Conservation (phyloP, 2,797 vertebrate genomes). For the Siniperca undulata region DNA sequence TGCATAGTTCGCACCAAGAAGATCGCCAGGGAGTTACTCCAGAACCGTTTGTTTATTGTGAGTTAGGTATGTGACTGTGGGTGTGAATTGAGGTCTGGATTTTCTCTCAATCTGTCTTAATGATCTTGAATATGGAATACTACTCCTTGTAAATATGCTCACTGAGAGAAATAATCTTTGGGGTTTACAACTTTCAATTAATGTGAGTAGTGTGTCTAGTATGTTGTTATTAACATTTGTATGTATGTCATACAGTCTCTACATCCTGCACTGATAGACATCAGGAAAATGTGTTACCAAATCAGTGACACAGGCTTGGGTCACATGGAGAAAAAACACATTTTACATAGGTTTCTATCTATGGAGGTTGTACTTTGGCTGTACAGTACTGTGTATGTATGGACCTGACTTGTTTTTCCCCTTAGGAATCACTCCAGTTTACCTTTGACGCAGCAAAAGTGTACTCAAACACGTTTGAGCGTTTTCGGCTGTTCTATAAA, state of each 20-base stretch:
- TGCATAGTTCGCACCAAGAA: conserved; percentile 81
- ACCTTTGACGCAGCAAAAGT: conserved; percentile 85
- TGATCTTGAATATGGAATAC: conserved; percentile 1
- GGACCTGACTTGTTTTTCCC: conserved; percentile 5
- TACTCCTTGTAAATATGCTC: neutral
- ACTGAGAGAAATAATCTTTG: neutral
- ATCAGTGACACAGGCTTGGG: conserved; percentile 85
- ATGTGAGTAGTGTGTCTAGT: neutral
- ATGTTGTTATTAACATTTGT: conserved; percentile 16
- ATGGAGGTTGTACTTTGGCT: neutral
- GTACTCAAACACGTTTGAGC: conserved; percentile 86
- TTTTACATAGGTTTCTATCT: neutral
- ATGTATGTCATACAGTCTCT: conserved; percentile 78
- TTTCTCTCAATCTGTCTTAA: neutral
- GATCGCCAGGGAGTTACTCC: conserved; percentile 81
- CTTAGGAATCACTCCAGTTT: conserved; percentile 84
- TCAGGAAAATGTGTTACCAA: conserved; percentile 88
- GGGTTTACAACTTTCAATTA: neutral
- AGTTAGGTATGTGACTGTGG: conserved; percentile 82
- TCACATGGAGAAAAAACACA: neutral
- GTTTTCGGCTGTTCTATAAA: conserved; percentile 85
- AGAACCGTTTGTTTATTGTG: conserved; percentile 83
- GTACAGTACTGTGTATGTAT: neutral
- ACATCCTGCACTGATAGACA: conserved; percentile 87
- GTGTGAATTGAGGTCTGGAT: neutral